Percentiles rank a stretch among this genome's conserved stretches.
phyloP scores from a whole-genome alignment of 2,113 vertebrate genomes.

The Trematomus loennbergii region DNA sequence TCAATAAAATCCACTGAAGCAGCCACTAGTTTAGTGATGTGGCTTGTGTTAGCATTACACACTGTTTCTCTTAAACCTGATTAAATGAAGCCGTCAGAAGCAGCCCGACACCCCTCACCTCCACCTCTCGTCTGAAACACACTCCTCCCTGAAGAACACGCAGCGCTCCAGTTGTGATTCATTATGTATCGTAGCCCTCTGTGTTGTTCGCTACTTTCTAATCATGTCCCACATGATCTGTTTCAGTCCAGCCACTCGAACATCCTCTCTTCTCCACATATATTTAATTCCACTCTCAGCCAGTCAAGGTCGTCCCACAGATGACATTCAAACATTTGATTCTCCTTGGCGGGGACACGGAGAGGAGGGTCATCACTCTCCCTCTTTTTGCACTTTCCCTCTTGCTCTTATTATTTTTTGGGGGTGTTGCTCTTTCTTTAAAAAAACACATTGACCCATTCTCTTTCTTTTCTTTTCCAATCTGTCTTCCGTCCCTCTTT shows the following conservation, averaged over 20 bases:
- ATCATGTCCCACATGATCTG: constrained; percentile 62
- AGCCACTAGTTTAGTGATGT: not conserved
- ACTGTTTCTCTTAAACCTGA: not conserved
- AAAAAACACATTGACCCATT: constrained; percentile 30
- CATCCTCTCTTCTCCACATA: constrained; percentile 57
- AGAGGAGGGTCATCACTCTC: constrained; percentile 32
- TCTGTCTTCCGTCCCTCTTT: not conserved
- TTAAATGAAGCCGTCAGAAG: constrained; percentile 8
- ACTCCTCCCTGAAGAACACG: constrained; percentile 19
- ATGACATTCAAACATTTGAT: constrained; percentile 73
- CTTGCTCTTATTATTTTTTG: not conserved
- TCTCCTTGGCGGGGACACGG: constrained; percentile 50
- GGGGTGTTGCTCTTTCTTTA: not conserved
- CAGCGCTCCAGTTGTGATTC: constrained; percentile 42
- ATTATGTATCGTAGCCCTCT: constrained; percentile 42
- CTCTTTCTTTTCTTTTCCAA: not conserved
- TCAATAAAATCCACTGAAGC: too few species aligned
- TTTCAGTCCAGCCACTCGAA: constrained; percentile 54
- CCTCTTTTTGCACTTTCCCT: constrained; percentile 14
- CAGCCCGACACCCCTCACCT: constrained; percentile 27
- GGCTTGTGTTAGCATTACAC: not conserved
- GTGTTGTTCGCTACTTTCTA: constrained; percentile 62
- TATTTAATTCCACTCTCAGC: constrained; percentile 68
- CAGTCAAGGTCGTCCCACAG: constrained; percentile 67
- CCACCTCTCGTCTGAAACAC: constrained; percentile 28